Evolutionary conservation across 2,113 vertebrate species (phyloP), one percentile per base, ranked within the genome.

Genomic region (Camarhynchus parvulus): DNA sequence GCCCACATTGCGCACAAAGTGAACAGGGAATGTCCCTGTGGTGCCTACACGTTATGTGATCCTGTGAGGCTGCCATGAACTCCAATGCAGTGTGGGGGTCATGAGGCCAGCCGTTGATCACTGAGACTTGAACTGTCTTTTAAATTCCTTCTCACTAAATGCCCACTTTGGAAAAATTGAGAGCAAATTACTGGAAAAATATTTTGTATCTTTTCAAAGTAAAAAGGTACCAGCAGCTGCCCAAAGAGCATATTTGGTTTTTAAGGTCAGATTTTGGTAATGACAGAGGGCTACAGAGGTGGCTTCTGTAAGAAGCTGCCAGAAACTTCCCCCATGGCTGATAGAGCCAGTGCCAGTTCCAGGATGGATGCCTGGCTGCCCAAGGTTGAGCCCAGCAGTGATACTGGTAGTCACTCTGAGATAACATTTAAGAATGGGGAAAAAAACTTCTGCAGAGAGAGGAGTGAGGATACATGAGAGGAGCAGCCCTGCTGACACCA

Each of bases 11-110:
- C 19, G 33, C 44, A 41, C 22, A 50, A 37, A 69, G 19, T 10
- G 25, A 86, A 31, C 28, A 55, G 49, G 30, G 59, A 67, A 46
- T 20, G 7, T 52, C 31, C 19, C 22, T 52, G 2, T 23, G 50
- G n/a, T 79, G 28, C 23, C 25, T 50, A 20, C 12, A 39, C 0
- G 0, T 42, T 37, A 5, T 35, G 24, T 31, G 73, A 25, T 55
- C 47, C 47, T 42, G 3, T 46, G 35, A 70, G 82, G 42, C 23
- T 50, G 67, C 61, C 44, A 30, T 28, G 55, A 70, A 11, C 55
- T 64, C 15, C 55, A 61, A 84, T 1, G 7, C 46, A 58, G 19
- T 5, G 3, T 27, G 17, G 10, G 21, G 22, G 27, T 86, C 27
- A 5, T 12, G 62, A 7, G 15, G 62, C 18, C 64, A 83, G 15